A percentile compares a stretch with the other conserved stretches of the same genome.
Conservation (phyloP, 1,140 invertebrate species). For the Pygmarrhopalites habei region DNA sequence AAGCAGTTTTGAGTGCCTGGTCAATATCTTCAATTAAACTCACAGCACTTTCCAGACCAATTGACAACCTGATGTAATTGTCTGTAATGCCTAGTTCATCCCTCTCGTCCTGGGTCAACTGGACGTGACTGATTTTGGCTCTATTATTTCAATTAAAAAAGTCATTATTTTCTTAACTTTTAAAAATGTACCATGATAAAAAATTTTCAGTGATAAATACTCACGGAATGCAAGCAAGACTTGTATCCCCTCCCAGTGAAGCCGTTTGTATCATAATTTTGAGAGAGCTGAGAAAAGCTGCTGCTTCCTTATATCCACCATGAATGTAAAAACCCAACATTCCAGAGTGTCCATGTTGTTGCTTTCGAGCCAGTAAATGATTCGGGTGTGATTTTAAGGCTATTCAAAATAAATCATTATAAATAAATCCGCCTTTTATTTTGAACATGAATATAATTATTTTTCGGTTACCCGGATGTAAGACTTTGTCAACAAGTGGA, state of each 20-base stretch:
- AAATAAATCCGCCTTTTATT: too few relatives aligned
- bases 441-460: too few relatives aligned
- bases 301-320: constrained; percentile 49
- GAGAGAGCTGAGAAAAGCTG: constrained; percentile 45
- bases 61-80: constrained; percentile 77
- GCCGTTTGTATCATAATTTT: constrained; percentile 7
- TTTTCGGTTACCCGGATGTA: constrained; percentile 49
- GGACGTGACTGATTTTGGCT: constrained; percentile 9
- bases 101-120: not conserved
- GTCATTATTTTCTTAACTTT: not conserved
- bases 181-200: constrained; percentile 1
- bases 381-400: constrained; percentile 57
- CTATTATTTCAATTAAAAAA: too few relatives aligned
- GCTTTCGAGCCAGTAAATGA: constrained; percentile 52
- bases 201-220: too few relatives aligned
- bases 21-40: constrained; percentile 82
- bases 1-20: constrained; percentile 51
- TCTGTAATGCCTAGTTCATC: constrained; percentile 71
- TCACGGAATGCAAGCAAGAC: constrained; percentile 24
- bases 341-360: constrained; percentile 54
- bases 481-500: constrained; percentile 51
- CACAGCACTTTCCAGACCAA: constrained; percentile 79
- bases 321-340: constrained; percentile 56
- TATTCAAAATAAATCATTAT: constrained; percentile 23
- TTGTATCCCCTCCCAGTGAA: constrained; percentile 10